Evolutionary conservation across 2,113 vertebrate species (phyloP), one percentile per base, ranked within the genome.

Genomic region (Carlito syrichta): DNA sequence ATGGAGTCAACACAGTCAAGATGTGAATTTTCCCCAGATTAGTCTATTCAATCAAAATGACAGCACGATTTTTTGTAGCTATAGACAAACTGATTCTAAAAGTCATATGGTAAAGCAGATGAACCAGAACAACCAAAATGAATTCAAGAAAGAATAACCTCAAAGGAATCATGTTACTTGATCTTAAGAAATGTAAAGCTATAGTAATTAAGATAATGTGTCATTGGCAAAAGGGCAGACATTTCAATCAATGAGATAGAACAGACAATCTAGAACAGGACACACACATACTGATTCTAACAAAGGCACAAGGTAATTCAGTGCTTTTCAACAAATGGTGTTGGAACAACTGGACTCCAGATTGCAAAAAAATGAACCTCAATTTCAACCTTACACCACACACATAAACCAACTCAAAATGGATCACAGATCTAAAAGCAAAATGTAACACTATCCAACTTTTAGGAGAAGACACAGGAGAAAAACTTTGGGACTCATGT

Each of bases 401-500:
- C 25, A 66, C 13, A 48, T 66, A 69, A 95, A 56, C 35, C 60
- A 90, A 95, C 50, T 23, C 40, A 95, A 97, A 86, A 91, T 52
- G 20, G 6, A 81, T 79, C 52, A 91, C 9, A 43, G 25, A 63
- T 77, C 48, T 71, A 54, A 85, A 78, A 94, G 40, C 40, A 88
- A 96, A 96, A 89, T 35, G 22, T 35, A 93, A 90, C 5, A 60
- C 32, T 40, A 60, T 54, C 63, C 54, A 87, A 77, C 60, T 38
- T 94, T 77, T 32, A 74, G 54, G 88, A 94, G 56, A 66, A 92
- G 95, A 95, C 8, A 91, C 1, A 56, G 10, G 68, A 91, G 32
- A 88, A 91, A 85, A 86, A 77, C 20, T 96, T 96, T 86, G 52
- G 85, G 68, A 69, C 12, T 3, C 3, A 52, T 16, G 3, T 58